These are phyloP conservation scores for Strix aluco DNA, from an alignment of 2,113 vertebrate genomes.

Conservation along the genomic window DNA sequence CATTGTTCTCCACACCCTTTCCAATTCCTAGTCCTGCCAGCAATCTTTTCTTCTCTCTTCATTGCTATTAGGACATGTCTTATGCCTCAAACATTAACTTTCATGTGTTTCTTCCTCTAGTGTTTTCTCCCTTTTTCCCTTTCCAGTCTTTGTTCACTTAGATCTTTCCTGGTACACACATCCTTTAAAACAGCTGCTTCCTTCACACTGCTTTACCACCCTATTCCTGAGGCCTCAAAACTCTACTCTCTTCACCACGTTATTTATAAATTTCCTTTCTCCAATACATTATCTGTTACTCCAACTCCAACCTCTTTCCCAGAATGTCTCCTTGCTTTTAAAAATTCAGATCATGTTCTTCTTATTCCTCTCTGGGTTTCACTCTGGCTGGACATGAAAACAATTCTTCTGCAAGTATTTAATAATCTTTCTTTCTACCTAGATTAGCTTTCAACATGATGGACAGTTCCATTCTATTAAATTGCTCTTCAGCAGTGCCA, in stretches of 20 bases:
- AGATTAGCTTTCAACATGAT: slow-evolving; percentile 24
- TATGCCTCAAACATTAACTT: not conserved
- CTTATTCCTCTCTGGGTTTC: not conserved
- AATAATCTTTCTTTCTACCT: slow-evolving; percentile 19
- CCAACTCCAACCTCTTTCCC: not conserved
- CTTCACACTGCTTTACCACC: not conserved
- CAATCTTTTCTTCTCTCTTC: not conserved
- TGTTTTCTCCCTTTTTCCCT: not conserved
- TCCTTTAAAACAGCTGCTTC: not conserved
- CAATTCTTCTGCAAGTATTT: slow-evolving; percentile 23
- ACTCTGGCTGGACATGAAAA: not conserved
- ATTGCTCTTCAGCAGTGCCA: not conserved
- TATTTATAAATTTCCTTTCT: not conserved
- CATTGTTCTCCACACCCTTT: not conserved
- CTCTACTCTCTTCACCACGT: not conserved
- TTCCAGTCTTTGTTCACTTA: not conserved
- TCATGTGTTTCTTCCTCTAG: not conserved
- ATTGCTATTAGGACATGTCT: not conserved
- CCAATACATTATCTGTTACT: not conserved
- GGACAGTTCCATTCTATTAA: slow-evolving; percentile 2
- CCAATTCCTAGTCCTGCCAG: not conserved
- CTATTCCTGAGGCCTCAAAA: not conserved
- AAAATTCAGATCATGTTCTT: not conserved
- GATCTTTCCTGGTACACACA: not conserved
- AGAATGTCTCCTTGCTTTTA: not conserved